Conservation (phyloP, 1,140 invertebrate genomes). For the Cherax destructor region DNA sequence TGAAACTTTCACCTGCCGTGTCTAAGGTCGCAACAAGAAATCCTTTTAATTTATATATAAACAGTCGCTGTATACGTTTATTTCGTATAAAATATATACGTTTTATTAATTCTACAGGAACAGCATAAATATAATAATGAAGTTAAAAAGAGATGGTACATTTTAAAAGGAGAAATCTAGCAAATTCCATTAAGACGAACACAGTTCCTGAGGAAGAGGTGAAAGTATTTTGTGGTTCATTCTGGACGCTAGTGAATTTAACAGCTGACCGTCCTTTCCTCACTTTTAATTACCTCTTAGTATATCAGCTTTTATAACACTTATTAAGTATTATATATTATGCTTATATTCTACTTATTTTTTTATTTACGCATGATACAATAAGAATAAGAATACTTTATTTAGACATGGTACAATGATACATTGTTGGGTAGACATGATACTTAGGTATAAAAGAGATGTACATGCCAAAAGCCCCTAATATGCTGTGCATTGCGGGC, state of each 20-base stretch:
- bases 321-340: background rate
- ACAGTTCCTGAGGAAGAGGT: conserved; percentile 37
- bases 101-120: background rate
- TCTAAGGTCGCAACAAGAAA: background rate
- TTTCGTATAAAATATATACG: background rate
- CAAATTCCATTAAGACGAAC: background rate
- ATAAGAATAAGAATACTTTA: too few relatives aligned
- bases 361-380: too few relatives aligned
- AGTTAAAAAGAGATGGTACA: background rate
- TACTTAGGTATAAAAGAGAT: too few relatives aligned
- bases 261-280: background rate
- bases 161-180: background rate
- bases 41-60: background rate
- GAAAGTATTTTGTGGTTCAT: conserved; percentile 45
- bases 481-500: too few relatives aligned
- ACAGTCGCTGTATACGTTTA: background rate
- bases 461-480: too few relatives aligned
- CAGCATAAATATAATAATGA: background rate
- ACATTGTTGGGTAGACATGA: too few relatives aligned
- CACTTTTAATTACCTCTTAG: background rate
- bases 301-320: background rate
- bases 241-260: conserved; percentile 4
- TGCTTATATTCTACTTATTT: too few relatives aligned
- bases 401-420: too few relatives aligned
- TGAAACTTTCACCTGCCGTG: conserved; percentile 53